Percentiles rank a stretch among this genome's conserved stretches.
These are phyloP conservation scores for Gallinago solitaria DNA, from an alignment of 2,797 vertebrate species.

Conservation along the genomic window DNA sequence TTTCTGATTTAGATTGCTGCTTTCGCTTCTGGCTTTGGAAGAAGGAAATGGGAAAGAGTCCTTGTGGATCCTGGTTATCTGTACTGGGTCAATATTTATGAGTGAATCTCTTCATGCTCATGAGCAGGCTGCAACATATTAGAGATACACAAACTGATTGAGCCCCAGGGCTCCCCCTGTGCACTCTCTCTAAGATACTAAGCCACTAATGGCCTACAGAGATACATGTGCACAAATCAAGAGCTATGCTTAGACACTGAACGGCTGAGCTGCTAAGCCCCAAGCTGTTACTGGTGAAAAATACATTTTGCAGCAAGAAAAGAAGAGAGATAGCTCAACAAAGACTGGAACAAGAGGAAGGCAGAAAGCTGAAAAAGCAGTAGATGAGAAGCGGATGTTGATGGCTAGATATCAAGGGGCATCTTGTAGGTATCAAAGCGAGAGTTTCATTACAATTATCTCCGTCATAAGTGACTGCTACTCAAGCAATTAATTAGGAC, in stretches of 20 bases:
- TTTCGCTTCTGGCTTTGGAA: neutral
- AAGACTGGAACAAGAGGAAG: neutral
- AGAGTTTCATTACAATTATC: neutral
- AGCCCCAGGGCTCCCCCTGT: neutral
- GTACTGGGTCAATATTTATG: neutral
- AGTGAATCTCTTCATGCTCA: neutral
- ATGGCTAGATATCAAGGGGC: neutral
- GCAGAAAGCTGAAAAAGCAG: neutral
- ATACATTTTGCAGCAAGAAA: neutral
- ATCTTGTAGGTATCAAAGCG: conserved; percentile 25
- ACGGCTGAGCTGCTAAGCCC: neutral
- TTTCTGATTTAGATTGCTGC: neutral
- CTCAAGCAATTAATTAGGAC: neutral
- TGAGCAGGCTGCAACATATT: neutral
- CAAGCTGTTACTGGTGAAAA: neutral
- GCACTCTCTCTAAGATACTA: neutral
- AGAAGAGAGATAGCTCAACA: neutral
- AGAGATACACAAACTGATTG: neutral
- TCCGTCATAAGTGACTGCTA: neutral
- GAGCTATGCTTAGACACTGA: neutral
- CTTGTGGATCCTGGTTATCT: neutral
- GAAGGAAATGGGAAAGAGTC: neutral
- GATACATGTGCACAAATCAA: neutral
- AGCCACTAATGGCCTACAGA: neutral
- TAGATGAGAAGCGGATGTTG: conserved; percentile 2